Evolutionary conservation across 2,113 vertebrate species (phyloP), one percentile per base, ranked within the genome.

Genomic region (Lagopus leucura): DNA sequence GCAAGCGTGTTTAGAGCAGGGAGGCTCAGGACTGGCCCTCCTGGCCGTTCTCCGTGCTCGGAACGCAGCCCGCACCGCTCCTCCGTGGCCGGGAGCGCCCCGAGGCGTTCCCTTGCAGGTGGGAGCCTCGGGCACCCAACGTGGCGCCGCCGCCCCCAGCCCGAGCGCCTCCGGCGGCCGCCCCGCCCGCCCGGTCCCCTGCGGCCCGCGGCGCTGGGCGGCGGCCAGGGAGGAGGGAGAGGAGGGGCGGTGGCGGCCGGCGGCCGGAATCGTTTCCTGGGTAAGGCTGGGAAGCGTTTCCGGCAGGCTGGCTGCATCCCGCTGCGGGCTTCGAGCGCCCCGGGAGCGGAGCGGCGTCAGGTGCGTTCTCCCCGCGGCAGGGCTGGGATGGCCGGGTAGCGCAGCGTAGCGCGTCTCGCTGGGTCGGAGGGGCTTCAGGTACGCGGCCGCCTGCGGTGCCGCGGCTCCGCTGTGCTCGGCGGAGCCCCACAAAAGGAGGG

Each of bases 261-360:
- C 79, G 94, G 66, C 90, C 86, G 54, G 90, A 94, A 95, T 92
- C 90, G 75, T 94, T 95, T 97, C 97, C 96, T 84, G 95, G 96
- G 95, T 78, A 95, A 90, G 72, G 79, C 74, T 22, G 47, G 74
- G 71, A 89, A 94, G 82, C 70, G 92, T 89, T 97, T 97, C 97
- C 97, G 97, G 97, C 52, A 91, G 92, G 95, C 88, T 74, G 97
- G 83, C 92, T 64, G 82, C 95, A 55, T 94, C 96, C 89, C 89
- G 96, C 97, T 84, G 96, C 95, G 75, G 90, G 83, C 96, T 81
- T 18, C 8, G 92, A 90, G 81, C 52, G 89, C 81, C 54, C 45
- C 76, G 13, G 58, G 70, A 27, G 48, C 63, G 32, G 36, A 2
- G 45, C 47, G 57, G 65, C 19, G 40, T 75, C 58, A 80, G 76